These are phyloP conservation scores for Triplophysa dalaica DNA, from an alignment of 2,113 vertebrate genomes.

Conservation along the genomic window DNA sequence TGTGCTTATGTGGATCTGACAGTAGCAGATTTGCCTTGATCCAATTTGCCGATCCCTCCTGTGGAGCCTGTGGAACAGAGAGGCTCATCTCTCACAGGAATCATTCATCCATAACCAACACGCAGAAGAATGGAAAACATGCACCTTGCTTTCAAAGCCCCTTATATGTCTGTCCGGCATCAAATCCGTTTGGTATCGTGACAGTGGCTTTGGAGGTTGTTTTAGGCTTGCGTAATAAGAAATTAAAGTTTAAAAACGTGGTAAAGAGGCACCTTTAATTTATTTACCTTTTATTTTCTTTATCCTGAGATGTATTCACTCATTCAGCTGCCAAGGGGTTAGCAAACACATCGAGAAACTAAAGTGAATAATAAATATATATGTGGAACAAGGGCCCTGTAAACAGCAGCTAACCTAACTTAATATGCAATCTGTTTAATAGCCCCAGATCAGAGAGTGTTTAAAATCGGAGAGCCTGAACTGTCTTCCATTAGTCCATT, in stretches of 20 bases:
- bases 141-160: constrained; percentile 23
- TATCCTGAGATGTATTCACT: not conserved
- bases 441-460: not conserved
- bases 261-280: not conserved
- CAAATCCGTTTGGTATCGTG: constrained; percentile 13
- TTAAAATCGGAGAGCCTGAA: constrained; percentile 5
- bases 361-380: constrained; percentile 13
- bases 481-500: constrained; percentile 12
- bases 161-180: constrained; percentile 27
- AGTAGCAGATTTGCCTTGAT: constrained; percentile 42
- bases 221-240: constrained; percentile 18
- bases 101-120: constrained; percentile 42
- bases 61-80: constrained; percentile 23
- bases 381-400: not conserved
- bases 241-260: not conserved
- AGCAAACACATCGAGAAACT: not conserved
- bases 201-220: constrained; percentile 25
- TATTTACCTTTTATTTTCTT: not conserved
- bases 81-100: constrained; percentile 23
- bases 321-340: not conserved
- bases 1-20: constrained; percentile 27
- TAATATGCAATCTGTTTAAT: not conserved
- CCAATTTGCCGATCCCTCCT: constrained; percentile 38
- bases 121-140: constrained; percentile 39
- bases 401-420: not conserved